These are phyloP conservation scores for Falcaria lacertinaria DNA, from an alignment of 2,888 invertebrate genomes.

Conservation along the genomic window DNA sequence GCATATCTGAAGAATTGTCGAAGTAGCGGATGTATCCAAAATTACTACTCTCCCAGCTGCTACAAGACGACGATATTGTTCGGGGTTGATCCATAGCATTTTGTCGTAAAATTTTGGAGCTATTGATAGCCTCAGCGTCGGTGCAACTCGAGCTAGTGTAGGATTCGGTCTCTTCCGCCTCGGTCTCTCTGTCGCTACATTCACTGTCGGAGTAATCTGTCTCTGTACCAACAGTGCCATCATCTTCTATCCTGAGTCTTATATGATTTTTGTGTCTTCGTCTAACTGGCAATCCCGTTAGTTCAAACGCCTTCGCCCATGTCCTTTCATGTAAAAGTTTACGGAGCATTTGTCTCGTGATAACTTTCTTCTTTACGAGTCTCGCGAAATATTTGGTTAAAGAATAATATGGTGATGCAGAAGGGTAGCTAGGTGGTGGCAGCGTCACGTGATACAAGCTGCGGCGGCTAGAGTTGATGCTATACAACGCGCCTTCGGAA, in stretches of 20 bases:
- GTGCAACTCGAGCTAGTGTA: constrained; percentile 60
- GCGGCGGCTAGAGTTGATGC: constrained; percentile 74
- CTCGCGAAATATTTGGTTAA: constrained; percentile 88
- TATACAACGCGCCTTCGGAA: constrained; percentile 76
- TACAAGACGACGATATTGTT: constrained; percentile 67
- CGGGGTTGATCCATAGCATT: constrained; percentile 79
- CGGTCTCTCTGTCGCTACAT: constrained; percentile 61
- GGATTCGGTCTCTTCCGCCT: constrained; percentile 63
- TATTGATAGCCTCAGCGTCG: constrained; percentile 45
- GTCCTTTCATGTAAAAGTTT: constrained; percentile 84
- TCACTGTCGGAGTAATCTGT: constrained; percentile 66
- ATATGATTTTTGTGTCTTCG: constrained; percentile 69
- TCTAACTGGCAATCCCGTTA: constrained; percentile 65
- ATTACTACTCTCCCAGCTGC: constrained; percentile 80
- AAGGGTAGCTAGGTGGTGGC: constrained; percentile 87
- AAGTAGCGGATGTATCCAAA: constrained; percentile 85
- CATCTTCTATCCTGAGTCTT: constrained; percentile 60
- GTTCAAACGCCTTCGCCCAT: constrained; percentile 71
- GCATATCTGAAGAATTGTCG: constrained; percentile 70
- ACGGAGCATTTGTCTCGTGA: constrained; percentile 86
- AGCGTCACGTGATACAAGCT: constrained; percentile 81
- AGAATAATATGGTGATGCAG: constrained; percentile 88
- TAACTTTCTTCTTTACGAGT: constrained; percentile 85
- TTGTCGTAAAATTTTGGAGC: constrained; percentile 76
- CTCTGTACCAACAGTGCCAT: constrained; percentile 65